Conservation (phyloP, 1,140 invertebrate genomes). For the Radopholus similis region DNA sequence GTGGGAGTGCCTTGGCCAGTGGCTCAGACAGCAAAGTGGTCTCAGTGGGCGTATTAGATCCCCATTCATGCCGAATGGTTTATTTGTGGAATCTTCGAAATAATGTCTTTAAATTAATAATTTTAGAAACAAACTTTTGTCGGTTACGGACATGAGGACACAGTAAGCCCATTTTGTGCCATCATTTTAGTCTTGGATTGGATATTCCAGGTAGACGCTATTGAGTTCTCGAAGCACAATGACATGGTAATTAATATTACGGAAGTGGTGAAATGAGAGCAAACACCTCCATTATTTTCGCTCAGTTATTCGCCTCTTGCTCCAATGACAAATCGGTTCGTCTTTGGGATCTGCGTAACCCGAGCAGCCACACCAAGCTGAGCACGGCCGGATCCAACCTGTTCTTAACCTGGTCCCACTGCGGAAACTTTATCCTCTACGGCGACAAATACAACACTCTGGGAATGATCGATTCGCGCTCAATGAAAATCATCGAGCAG, state of each 20-base stretch:
- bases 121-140: slow-evolving; percentile 33
- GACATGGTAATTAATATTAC: slow-evolving; percentile 15
- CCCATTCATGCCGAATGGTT: slow-evolving; percentile 31
- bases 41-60: slow-evolving; percentile 31
- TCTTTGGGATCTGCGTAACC: slow-evolving; percentile 34
- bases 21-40: slow-evolving; percentile 33
- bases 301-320: slow-evolving; percentile 35
- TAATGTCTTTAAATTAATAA: not conserved
- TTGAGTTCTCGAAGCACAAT: slow-evolving; percentile 31
- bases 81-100: not conserved
- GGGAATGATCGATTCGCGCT: slow-evolving; percentile 14
- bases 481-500: slow-evolving; percentile 4
- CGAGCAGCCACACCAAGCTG: slow-evolving; percentile 22
- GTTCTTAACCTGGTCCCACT: slow-evolving; percentile 23
- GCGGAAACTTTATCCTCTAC: slow-evolving; percentile 24
- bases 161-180: too few species aligned
- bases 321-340: slow-evolving; percentile 40
- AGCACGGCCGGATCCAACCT: slow-evolving; percentile 29
- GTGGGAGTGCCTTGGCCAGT: slow-evolving; percentile 24
- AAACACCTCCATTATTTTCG: not conserved
- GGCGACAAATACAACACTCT: slow-evolving; percentile 29
- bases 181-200: too few species aligned
- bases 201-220: too few species aligned
- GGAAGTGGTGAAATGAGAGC: not conserved
- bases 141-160: slow-evolving; percentile 37